phyloP scores from a whole-genome alignment of 2,888 invertebrate genomes.

The Parnassius glacialis region DNA sequence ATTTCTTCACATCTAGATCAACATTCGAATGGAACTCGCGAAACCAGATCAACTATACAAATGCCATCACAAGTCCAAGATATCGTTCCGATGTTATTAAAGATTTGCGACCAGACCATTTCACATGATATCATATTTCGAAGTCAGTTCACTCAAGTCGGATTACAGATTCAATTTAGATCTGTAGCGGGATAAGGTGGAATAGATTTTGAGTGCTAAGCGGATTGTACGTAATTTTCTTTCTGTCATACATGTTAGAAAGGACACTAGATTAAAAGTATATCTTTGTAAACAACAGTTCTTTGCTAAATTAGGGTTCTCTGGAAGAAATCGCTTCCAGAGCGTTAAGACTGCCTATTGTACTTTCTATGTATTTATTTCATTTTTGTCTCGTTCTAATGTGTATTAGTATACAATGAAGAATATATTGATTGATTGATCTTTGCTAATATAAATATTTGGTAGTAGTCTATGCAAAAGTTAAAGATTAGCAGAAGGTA shows the following conservation, averaged over 20 bases:
- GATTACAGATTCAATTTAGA: conserved; percentile 68
- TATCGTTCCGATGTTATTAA: neutral
- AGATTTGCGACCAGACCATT: conserved; percentile 7
- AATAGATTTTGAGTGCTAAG: conserved; percentile 41
- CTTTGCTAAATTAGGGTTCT: too few relatives aligned
- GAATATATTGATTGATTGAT: too few relatives aligned
- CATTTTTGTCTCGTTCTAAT: too few relatives aligned
- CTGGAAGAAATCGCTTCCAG: too few relatives aligned
- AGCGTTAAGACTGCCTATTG: too few relatives aligned
- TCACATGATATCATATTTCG: conserved; percentile 7
- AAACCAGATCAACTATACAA: neutral
- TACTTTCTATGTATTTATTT: too few relatives aligned
- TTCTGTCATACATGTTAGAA: conserved; percentile 17
- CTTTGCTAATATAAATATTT: too few relatives aligned
- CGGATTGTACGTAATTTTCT: conserved; percentile 51
- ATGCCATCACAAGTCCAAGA: neutral
- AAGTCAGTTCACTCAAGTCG: conserved; percentile 33
- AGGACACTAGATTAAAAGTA: neutral
- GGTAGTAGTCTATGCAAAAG: too few relatives aligned
- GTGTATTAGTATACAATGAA: too few relatives aligned
- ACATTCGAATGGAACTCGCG: neutral
- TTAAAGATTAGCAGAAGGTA: too few relatives aligned
- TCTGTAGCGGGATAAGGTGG: conserved; percentile 52
- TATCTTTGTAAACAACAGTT: too few relatives aligned
- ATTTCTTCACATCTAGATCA: conserved; percentile 11